Conservation (phyloP, 2,888 invertebrate genomes). For the Hydrotaea diabolus region DNA sequence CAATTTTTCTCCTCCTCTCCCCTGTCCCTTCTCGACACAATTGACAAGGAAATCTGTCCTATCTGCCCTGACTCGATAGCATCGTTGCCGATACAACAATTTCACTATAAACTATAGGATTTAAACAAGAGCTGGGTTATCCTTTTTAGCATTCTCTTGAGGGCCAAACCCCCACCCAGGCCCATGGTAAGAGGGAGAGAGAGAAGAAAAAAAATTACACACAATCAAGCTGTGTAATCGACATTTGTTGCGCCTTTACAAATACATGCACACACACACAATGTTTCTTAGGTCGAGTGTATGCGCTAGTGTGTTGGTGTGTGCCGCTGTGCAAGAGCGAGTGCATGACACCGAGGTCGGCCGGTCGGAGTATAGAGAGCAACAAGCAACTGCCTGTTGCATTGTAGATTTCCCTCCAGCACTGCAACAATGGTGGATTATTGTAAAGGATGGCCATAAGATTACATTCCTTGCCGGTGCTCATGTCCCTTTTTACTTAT, state of each 20-base stretch:
- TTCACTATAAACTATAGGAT: conserved; percentile 49
- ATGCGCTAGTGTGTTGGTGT: background rate
- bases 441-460: conserved; percentile 41
- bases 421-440: conserved; percentile 44
- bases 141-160: conserved; percentile 4
- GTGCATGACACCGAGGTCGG: conserved; percentile 5
- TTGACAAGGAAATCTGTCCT: background rate
- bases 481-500: too few species aligned
- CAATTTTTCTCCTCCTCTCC: too few species aligned
- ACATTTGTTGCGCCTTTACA: conserved; percentile 59
- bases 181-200: background rate
- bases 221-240: conserved; percentile 57
- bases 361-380: background rate
- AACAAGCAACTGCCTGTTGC: conserved; percentile 59
- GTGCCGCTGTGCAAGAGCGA: conserved; percentile 31
- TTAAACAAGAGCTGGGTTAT: conserved; percentile 35
- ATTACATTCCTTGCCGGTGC: conserved; percentile 26
- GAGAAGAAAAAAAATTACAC: conserved; percentile 36
- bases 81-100: conserved; percentile 11
- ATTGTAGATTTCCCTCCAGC: conserved; percentile 10
- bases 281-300: background rate
- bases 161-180: background rate
- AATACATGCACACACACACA: conserved; percentile 35
- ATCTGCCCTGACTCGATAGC: background rate
- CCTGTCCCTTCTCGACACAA: background rate